phyloP scores from a whole-genome alignment of 2,113 vertebrate species.

The Forbesichthys agassizii region DNA sequence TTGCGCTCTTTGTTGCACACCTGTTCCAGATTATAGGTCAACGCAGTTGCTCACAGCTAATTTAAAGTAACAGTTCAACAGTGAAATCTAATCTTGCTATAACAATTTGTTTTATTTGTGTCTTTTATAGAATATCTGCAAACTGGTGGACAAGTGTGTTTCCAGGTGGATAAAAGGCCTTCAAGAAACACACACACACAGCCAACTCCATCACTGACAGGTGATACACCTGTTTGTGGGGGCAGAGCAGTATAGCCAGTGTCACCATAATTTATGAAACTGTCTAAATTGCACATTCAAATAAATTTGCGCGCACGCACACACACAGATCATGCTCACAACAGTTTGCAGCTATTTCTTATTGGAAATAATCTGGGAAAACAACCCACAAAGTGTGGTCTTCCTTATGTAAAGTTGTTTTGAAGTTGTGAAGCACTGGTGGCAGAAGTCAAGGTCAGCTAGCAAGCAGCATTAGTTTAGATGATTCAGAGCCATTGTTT shows the following conservation, averaged over 20 bases:
- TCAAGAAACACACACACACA: neutral
- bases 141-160: neutral
- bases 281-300: too few relatives aligned
- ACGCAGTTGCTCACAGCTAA: conserved; percentile 32
- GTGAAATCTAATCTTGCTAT: neutral
- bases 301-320: too few relatives aligned
- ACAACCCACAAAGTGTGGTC: too few relatives aligned
- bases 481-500: too few relatives aligned
- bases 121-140: neutral
- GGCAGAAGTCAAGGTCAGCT: too few relatives aligned
- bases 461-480: too few relatives aligned
- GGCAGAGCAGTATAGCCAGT: neutral
- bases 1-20: conserved; percentile 38
- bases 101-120: conserved; percentile 22
- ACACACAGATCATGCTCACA: too few relatives aligned
- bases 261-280: neutral
- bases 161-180: neutral
- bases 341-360: too few relatives aligned
- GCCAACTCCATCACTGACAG: neutral
- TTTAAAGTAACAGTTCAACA: conserved; percentile 42
- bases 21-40: conserved; percentile 55
- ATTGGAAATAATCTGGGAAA: too few relatives aligned
- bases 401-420: too few relatives aligned
- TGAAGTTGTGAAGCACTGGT: too few relatives aligned
- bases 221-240: conserved; percentile 33